phyloP scores from a whole-genome alignment of 2,888 invertebrate species.

The Temnothorax rugatulus region DNA sequence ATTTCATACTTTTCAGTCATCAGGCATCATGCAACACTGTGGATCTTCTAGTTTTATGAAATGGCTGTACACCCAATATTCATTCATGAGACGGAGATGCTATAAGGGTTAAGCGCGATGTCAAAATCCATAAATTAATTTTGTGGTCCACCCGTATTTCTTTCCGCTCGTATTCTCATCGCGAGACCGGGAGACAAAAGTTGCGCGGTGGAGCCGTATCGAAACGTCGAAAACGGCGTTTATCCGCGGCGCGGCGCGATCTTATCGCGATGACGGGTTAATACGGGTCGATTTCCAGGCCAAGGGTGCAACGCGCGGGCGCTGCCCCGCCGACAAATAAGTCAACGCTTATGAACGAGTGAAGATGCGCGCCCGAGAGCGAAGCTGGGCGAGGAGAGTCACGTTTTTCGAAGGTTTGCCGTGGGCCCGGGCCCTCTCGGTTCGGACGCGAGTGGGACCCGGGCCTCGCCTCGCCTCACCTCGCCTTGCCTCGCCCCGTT shows the following conservation, averaged over 20 bases:
- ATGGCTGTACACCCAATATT: not conserved
- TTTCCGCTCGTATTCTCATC: not conserved
- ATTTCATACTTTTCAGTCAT: not conserved
- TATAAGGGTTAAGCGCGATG: not conserved
- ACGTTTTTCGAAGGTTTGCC: slow-evolving; percentile 41
- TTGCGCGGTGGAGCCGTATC: not conserved
- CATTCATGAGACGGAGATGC: not conserved
- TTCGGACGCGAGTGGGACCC: slow-evolving; percentile 37
- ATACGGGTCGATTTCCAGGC: slow-evolving; percentile 48
- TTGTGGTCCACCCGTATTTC: slow-evolving; percentile 18
- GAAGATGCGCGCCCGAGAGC: slow-evolving; percentile 24
- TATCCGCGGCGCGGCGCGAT: slow-evolving; percentile 34
- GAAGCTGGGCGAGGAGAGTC: slow-evolving; percentile 33
- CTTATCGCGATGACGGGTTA: slow-evolving; percentile 54
- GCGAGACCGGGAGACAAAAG: slow-evolving; percentile 10
- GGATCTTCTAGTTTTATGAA: not conserved
- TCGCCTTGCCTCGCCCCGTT: slow-evolving; percentile 20
- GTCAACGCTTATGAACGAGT: slow-evolving; percentile 42
- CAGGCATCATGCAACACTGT: not conserved
- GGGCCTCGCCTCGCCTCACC: slow-evolving; percentile 51
- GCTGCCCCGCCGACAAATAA: slow-evolving; percentile 45
- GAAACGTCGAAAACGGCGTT: slow-evolving; percentile 34
- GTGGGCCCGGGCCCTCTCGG: slow-evolving; percentile 23
- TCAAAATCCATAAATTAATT: not conserved
- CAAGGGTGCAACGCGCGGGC: slow-evolving; percentile 22